Percentiles rank a stretch among this genome's conserved stretches.
Evolutionary conservation across 2,113 vertebrate species (phyloP).

Genomic region (Upupa epops): DNA sequence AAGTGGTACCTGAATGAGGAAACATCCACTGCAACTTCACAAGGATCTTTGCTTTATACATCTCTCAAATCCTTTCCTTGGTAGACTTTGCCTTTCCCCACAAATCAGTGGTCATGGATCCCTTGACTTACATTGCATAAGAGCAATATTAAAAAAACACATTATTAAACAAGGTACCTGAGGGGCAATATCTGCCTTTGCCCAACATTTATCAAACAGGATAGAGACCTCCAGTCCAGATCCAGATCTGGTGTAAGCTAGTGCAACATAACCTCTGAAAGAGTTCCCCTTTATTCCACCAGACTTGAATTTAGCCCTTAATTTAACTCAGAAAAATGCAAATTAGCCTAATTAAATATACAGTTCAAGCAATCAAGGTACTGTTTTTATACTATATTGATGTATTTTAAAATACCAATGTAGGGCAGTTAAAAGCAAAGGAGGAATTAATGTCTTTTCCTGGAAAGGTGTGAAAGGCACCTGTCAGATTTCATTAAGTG

Average conservation of each 20-base stretch:
- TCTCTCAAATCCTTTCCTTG: not conserved
- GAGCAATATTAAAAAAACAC: not conserved
- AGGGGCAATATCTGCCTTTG: not conserved
- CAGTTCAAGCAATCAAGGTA: constrained; percentile 58
- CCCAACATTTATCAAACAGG: not conserved
- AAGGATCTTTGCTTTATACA: not conserved
- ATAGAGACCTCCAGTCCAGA: not conserved
- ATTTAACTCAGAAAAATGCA: constrained; percentile 60
- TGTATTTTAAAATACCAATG: constrained; percentile 61
- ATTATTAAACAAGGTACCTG: not conserved
- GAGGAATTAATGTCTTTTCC: constrained; percentile 64
- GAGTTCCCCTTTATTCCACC: not conserved
- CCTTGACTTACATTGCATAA: not conserved
- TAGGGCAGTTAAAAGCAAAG: constrained; percentile 62
- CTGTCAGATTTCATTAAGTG: constrained; percentile 60
- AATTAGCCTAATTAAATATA: constrained; percentile 61
- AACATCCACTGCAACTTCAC: not conserved
- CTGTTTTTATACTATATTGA: constrained; percentile 52
- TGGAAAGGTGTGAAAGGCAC: constrained; percentile 61
- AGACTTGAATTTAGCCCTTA: constrained; percentile 18
- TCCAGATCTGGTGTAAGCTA: not conserved
- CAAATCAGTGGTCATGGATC: not conserved
- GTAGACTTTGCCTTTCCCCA: not conserved
- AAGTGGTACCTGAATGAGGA: not conserved
- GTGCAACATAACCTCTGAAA: not conserved